Percentiles rank a stretch among this genome's conserved stretches.
These are phyloP conservation scores for Tragelaphus scriptus DNA, from an alignment of 2,113 vertebrate species.

Conservation along the genomic window DNA sequence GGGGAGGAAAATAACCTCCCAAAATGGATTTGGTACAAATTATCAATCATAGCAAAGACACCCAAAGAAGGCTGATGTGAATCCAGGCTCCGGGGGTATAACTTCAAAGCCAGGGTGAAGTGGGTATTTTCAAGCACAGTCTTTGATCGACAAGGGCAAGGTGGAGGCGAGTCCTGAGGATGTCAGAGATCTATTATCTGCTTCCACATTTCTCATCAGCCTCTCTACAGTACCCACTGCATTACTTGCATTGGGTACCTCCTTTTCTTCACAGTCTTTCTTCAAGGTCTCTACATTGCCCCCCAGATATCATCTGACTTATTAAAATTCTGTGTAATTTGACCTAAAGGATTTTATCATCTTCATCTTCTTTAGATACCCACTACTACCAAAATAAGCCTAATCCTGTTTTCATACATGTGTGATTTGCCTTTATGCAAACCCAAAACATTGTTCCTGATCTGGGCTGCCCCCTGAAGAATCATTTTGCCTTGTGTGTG, in stretches of 20 bases:
- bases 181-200: not conserved
- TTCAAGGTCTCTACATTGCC: not conserved
- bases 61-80: constrained; percentile 42
- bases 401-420: not conserved
- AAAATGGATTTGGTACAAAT: constrained; percentile 68
- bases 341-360: not conserved
- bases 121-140: not conserved
- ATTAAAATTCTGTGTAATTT: not conserved
- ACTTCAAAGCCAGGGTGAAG: not conserved
- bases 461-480: not conserved
- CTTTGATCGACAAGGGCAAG: not conserved
- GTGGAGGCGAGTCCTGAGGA: not conserved
- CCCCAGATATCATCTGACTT: not conserved
- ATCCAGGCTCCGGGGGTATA: not conserved
- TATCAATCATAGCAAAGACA: constrained; percentile 69
- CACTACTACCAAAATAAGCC: not conserved
- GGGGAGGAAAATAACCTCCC: constrained; percentile 69
- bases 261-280: not conserved
- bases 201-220: not conserved
- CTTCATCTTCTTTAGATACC: not conserved
- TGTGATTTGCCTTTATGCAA: not conserved
- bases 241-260: not conserved
- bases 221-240: not conserved
- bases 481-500: not conserved
- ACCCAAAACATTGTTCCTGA: not conserved